Conservation (phyloP, 2,888 invertebrate species). For the Drosophila barbarae region DNA sequence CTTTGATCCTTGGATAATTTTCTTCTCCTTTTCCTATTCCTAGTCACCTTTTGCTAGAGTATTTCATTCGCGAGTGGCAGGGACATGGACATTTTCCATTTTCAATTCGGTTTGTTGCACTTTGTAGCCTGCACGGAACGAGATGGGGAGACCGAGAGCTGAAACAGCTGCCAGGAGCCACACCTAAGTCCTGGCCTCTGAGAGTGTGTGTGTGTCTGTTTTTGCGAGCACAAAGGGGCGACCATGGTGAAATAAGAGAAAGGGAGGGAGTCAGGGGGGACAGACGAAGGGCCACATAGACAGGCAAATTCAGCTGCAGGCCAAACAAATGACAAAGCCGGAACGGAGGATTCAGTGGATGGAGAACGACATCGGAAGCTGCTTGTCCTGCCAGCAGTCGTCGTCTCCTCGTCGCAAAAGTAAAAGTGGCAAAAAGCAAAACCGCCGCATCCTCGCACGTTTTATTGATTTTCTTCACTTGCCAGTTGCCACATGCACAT, state of each 20-base stretch:
- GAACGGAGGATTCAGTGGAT: conserved; percentile 12
- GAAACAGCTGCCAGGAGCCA: conserved; percentile 68
- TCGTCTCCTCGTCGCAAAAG: conserved; percentile 54
- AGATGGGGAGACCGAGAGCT: conserved; percentile 14
- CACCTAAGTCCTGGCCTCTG: conserved; percentile 61
- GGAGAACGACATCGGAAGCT: conserved; percentile 57
- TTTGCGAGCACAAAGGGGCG: conserved; percentile 28
- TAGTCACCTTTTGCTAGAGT: neutral
- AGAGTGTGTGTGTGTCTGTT: conserved; percentile 25
- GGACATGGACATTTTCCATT: conserved; percentile 52
- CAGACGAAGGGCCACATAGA: conserved; percentile 27
- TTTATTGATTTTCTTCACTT: conserved; percentile 70
- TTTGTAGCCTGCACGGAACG: conserved; percentile 50
- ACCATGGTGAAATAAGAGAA: conserved; percentile 17
- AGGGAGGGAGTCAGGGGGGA: conserved; percentile 3
- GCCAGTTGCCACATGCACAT: conserved; percentile 66
- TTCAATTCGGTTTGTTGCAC: conserved; percentile 72
- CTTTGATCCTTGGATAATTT: neutral
- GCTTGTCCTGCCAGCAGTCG: conserved; percentile 69
- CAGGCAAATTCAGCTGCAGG: conserved; percentile 70
- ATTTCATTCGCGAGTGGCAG: conserved; percentile 30
- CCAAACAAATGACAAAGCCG: conserved; percentile 71
- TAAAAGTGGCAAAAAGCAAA: conserved; percentile 64
- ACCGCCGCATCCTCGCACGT: conserved; percentile 59
- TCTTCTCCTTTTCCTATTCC: neutral